Evolutionary conservation across 1,140 invertebrate genomes (phyloP).

Genomic region (Drosophila santomea): DNA sequence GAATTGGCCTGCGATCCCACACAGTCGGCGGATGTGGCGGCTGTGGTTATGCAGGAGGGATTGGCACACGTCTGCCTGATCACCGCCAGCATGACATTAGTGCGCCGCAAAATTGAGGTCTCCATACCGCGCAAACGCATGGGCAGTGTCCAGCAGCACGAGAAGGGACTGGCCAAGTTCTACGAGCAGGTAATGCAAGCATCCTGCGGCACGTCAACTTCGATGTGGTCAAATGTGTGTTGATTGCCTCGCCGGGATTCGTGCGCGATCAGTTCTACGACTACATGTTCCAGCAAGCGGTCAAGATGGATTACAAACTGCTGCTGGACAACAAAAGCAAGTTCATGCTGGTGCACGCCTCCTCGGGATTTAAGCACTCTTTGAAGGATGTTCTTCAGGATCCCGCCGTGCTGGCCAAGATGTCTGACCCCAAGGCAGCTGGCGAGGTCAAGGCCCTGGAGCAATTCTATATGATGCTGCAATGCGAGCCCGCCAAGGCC

Average conservation of each 20-base stretch:
- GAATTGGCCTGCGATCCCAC: constrained; percentile 95
- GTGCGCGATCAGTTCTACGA: constrained; percentile 98
- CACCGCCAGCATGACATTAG: constrained; percentile 97
- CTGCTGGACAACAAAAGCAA: constrained; percentile 95
- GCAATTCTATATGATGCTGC: constrained; percentile 95
- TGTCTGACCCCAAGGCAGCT: constrained; percentile 98
- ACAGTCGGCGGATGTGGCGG: constrained; percentile 97
- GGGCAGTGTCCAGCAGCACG: constrained; percentile 96
- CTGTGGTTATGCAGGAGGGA: constrained; percentile 98
- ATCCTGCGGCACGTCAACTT: constrained; percentile 98
- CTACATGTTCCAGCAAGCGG: constrained; percentile 96
- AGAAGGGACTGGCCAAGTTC: constrained; percentile 97
- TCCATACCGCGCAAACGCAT: constrained; percentile 98
- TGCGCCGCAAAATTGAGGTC: constrained; percentile 98
- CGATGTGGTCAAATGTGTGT: constrained; percentile 97
- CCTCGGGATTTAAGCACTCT: constrained; percentile 99
- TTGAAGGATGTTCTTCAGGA: constrained; percentile 99
- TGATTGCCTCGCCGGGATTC: constrained; percentile 99
- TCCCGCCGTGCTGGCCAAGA: constrained; percentile 92
- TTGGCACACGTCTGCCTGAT: constrained; percentile 98
- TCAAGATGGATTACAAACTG: constrained; percentile 95
- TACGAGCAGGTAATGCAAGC: constrained; percentile 98
- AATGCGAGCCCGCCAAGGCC: constrained; percentile 96
- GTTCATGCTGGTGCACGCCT: constrained; percentile 98
- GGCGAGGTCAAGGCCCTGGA: constrained; percentile 97